A percentile compares a stretch with the other conserved stretches of the same genome.
These are phyloP conservation scores for Cirrhinus molitorella DNA, from an alignment of 2,797 vertebrate species.

Conservation along the genomic window DNA sequence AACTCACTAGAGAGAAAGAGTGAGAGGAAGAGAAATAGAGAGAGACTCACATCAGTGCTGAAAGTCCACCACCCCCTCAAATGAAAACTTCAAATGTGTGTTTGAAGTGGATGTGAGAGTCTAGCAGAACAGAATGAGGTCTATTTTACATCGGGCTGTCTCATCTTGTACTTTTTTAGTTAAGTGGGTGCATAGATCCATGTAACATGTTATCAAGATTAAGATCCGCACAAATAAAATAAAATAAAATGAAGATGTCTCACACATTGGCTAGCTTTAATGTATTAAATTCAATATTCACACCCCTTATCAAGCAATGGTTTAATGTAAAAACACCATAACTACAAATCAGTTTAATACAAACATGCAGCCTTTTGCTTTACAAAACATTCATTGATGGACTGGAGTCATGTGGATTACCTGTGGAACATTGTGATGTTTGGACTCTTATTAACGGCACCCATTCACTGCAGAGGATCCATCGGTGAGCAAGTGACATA, in stretches of 20 bases:
- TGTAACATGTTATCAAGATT: not conserved
- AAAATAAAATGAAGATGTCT: not conserved
- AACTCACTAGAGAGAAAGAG: slow-evolving; percentile 25
- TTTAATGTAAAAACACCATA: too few relatives aligned
- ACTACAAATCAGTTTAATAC: too few relatives aligned
- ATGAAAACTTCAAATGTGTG: not conserved
- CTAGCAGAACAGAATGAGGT: not conserved
- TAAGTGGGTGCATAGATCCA: not conserved
- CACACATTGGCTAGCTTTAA: too few relatives aligned
- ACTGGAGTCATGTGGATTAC: too few relatives aligned
- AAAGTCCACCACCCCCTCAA: slow-evolving; percentile 4
- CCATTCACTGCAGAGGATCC: too few relatives aligned
- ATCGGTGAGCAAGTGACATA: too few relatives aligned
- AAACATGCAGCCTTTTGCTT: too few relatives aligned
- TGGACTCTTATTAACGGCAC: too few relatives aligned
- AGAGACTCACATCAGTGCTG: not conserved
- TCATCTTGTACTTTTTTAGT: not conserved
- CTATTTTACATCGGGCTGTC: not conserved
- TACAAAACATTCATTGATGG: too few relatives aligned
- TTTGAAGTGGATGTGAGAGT: slow-evolving; percentile 19
- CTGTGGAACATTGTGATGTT: too few relatives aligned
- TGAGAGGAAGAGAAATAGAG: not conserved
- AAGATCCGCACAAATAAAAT: not conserved
- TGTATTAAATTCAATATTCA: too few relatives aligned
- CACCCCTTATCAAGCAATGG: too few relatives aligned